phyloP scores from a whole-genome alignment of 2,888 invertebrate species.

The Sinodicranocentrus sp. region DNA sequence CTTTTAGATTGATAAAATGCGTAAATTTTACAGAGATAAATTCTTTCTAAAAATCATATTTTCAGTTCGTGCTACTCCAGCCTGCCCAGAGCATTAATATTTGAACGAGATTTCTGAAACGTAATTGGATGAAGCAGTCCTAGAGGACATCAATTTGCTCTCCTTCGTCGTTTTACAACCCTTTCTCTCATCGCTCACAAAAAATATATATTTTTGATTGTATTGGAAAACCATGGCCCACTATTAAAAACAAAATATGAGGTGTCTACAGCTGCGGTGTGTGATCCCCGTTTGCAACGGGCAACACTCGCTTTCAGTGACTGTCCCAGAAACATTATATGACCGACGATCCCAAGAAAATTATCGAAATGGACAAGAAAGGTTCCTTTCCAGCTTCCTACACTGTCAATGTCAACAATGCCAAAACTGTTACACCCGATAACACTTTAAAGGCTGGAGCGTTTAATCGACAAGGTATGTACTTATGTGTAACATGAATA shows the following conservation, averaged over 20 bases:
- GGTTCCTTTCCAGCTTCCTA: conserved; percentile 68
- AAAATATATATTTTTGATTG: conserved; percentile 63
- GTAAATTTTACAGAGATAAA: too few relatives aligned
- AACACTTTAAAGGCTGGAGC: conserved; percentile 40
- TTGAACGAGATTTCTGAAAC: too few relatives aligned
- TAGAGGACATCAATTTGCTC: conserved; percentile 41
- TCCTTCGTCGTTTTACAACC: conserved; percentile 49
- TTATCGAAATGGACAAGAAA: conserved; percentile 75
- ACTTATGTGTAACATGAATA: too few relatives aligned
- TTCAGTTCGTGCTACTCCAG: too few relatives aligned
- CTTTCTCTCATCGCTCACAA: conserved; percentile 32
- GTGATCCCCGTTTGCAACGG: conserved; percentile 76
- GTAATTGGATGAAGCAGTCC: too few relatives aligned
- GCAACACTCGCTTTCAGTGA: conserved; percentile 69
- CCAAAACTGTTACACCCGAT: conserved; percentile 61
- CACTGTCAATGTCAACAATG: conserved; percentile 57
- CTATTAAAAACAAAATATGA: conserved; percentile 76
- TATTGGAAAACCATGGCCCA: conserved; percentile 75
- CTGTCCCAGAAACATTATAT: conserved; percentile 65
- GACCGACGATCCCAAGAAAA: conserved; percentile 71
- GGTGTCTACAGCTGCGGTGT: conserved; percentile 71
- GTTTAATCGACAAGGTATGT: conserved; percentile 64
- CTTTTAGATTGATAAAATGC: too few relatives aligned
- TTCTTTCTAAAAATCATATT: too few relatives aligned
- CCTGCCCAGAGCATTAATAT: too few relatives aligned